phyloP scores from a whole-genome alignment of 1,140 invertebrate species.

The Ostrea denselamellosa region DNA sequence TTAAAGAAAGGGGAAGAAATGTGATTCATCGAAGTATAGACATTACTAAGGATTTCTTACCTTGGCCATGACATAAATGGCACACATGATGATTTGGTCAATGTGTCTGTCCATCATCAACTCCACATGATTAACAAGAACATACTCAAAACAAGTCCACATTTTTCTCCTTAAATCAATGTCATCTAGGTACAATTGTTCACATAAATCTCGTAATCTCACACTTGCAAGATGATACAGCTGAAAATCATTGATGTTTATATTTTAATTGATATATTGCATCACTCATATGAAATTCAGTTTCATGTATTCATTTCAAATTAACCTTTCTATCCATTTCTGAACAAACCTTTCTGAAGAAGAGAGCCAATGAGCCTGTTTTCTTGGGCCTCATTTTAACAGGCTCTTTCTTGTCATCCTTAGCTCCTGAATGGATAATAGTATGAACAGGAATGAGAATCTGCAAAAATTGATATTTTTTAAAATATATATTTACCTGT shows the following conservation, averaged over 20 bases:
- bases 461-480: constrained; percentile 52
- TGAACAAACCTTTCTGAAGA: constrained; percentile 78
- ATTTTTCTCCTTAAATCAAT: constrained; percentile 89
- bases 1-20: no score
- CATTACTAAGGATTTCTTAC: constrained; percentile 78
- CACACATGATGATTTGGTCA: constrained; percentile 99
- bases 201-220: constrained; percentile 93
- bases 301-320: no score
- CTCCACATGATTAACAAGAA: constrained; percentile 89
- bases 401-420: constrained; percentile 44
- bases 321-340: no score
- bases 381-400: constrained; percentile 71
- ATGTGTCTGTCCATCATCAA: constrained; percentile 90
- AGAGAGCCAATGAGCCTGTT: constrained; percentile 77
- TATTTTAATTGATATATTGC: no score
- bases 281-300: no score
- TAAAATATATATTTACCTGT: no score
- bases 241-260: constrained; percentile 77
- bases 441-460: constrained; percentile 69
- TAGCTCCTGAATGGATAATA: constrained; percentile 41
- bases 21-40: no score
- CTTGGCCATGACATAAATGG: constrained; percentile 97
- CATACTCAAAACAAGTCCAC: constrained; percentile 95
- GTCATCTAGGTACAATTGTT: constrained; percentile 87
- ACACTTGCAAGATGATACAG: constrained; percentile 95